Evolutionary conservation across 2,888 invertebrate genomes (phyloP), one percentile per base, ranked within the genome.

Genomic region (Pristionchus entomophagus): DNA sequence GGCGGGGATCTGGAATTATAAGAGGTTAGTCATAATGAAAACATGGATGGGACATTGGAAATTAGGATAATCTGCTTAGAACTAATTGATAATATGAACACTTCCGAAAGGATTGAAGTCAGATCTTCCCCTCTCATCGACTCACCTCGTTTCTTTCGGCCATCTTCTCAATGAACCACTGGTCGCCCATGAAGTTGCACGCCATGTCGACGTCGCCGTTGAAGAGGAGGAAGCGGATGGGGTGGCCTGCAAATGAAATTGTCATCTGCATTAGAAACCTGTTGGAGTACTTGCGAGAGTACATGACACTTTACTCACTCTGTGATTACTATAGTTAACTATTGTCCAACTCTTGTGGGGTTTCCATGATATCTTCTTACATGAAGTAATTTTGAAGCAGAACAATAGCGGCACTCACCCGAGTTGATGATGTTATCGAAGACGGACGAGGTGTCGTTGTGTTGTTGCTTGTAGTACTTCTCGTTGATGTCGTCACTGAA

Each of bases 181-280:
- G 91, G 69, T 91, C 91, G 62, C 92, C 92, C 78, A 91, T 82
- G 80, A 89, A 92, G 77, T 92, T 89, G 85, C 90, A 90, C 26
- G 91, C 91, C 83, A 91, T 87, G 81, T 92, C 92, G 41, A 88
- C 90, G 65, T 91, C 91, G 87, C 92, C 92, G 87, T 92, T 92
- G 87, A 90, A 92, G 73, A 92, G 89, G 22, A 92, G 87, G 86
- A 89, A 85, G 8, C 87, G 87, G 10, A 92, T 86, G 38, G 89
- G 86, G 85, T 88, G 87, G 17, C 69, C 85, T 86, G 86, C 10
- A 65, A 2, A 12, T 5, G 10, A 8, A 26, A 22, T 3, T 69
- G 35, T 69, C 12, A 32, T 35, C 32, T 65, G n/a, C n/a, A n/a
- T n/a, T n/a, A n/a, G n/a, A n/a, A n/a, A n/a, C n/a, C n/a, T n/a